Evolutionary conservation across 1,140 invertebrate genomes (phyloP), one percentile per base, ranked within the genome.

Genomic region (Popillia japonica): DNA sequence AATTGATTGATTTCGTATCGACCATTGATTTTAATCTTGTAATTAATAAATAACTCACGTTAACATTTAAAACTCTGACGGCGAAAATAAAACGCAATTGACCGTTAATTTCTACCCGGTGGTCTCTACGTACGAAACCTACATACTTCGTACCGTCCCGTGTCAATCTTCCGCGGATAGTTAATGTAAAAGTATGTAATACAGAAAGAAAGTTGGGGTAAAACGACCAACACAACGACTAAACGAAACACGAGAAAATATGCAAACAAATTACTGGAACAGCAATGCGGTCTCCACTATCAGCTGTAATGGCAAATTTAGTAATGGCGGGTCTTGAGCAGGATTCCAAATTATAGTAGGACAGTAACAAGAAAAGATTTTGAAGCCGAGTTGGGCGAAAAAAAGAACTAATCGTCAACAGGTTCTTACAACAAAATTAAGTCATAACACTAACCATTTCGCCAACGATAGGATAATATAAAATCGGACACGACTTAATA

Each of bases 11-110:
- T 74, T 74, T 40, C 72, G 72, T 74, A 74, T 74, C 72, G 72
- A 74, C 72, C 72, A 74, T 74, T 74, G 72, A 74, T 74, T 74
- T 74, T 74, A 74, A 74, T 74, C 72, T 74, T 34, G 40, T 74
- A 74, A 74, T 74, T 74, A 74, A 74, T 74, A 74, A 74, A 74
- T 74, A 41, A 74, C 72, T 74, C 72, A 74, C 41, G 72, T 44
- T n/a, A 41, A 44, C 72, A 74, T 74, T 68, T 68, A 68, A 68
- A 68, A 68, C 40, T 34, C 27, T 44, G 72, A 74, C 40, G 72
- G 17, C 72, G 72, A 41, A 41, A 74, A 74, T 74, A 74, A 74
- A 74, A 74, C 72, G 41, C 14, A 10, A 4, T 42, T 44, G 40
- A 44, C 34, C 72, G 72, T 41, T 74, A 44, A 27, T 6, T 7